A percentile compares a stretch with the other conserved stretches of the same genome.
Conservation (phyloP, 2,113 vertebrate species). For the Craseonycteris thonglongyai region DNA sequence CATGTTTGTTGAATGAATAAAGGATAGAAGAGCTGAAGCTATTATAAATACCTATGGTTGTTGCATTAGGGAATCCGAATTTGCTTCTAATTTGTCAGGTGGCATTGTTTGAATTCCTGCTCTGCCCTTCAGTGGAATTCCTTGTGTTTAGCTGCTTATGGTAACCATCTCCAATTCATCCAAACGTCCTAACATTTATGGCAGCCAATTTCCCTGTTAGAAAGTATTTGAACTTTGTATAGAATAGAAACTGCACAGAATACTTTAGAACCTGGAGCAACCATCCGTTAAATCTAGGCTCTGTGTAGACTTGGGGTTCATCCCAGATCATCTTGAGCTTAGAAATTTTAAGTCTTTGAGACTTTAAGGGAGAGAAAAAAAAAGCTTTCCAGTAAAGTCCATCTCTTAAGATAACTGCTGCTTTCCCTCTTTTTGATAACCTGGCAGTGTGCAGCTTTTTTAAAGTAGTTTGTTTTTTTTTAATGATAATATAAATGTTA, state of each 20-base stretch:
- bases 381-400: neutral
- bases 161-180: conserved; percentile 44
- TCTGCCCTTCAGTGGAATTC: neutral
- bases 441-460: neutral
- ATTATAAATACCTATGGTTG: conserved; percentile 25
- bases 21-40: neutral
- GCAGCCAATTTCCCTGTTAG: conserved; percentile 57
- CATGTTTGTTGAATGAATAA: conserved; percentile 24
- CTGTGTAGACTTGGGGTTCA: neutral
- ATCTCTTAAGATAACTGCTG: neutral
- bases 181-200: conserved; percentile 28
- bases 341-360: conserved; percentile 10
- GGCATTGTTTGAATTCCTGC: conserved; percentile 34
- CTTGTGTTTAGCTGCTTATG: conserved; percentile 33
- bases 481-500: neutral
- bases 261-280: conserved; percentile 22
- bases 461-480: neutral
- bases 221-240: conserved; percentile 41
- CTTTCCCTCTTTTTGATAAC: neutral
- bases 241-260: neutral
- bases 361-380: neutral
- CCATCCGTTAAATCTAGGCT: conserved; percentile 17
- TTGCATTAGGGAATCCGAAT: conserved; percentile 54
- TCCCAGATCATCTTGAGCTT: conserved; percentile 8
- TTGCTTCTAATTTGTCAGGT: conserved; percentile 57